A percentile compares a stretch with the other conserved stretches of the same genome.
Evolutionary conservation across 37 sponge, comb jelly and placozoan species (phyloP).

Genomic region (Diacarnus erythraeanus): DNA sequence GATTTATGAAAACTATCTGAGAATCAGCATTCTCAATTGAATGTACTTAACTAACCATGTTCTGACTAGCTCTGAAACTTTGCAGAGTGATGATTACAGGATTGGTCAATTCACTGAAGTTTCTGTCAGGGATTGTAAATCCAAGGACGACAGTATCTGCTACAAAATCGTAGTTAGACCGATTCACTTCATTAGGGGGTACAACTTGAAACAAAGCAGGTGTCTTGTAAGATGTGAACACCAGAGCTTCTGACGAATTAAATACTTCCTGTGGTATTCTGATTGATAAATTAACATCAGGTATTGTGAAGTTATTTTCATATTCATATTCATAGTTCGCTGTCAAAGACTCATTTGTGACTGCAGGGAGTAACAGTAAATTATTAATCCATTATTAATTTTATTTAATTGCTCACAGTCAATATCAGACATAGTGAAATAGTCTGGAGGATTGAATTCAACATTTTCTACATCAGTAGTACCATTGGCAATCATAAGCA

Average conservation of each 20-base stretch:
- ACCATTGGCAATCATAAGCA: background rate
- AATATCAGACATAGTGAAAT: too few relatives aligned
- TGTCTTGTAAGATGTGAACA: slow-evolving; percentile 33
- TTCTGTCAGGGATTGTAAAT: slow-evolving; percentile 3
- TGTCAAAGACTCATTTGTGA: background rate
- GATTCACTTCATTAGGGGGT: background rate
- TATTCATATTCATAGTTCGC: background rate
- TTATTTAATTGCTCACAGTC: too few relatives aligned
- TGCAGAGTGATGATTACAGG: slow-evolving; percentile 29
- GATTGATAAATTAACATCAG: slow-evolving; percentile 7
- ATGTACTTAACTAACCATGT: background rate
- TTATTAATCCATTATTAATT: background rate
- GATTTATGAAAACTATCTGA: background rate
- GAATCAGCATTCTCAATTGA: too few relatives aligned
- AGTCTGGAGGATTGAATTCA: background rate
- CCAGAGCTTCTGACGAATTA: background rate
- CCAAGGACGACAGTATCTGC: slow-evolving; percentile 38
- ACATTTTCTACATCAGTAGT: too few relatives aligned
- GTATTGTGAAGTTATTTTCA: background rate
- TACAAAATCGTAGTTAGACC: background rate
- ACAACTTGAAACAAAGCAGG: slow-evolving; percentile 38
- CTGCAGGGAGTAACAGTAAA: background rate
- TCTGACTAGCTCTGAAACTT: slow-evolving; percentile 1
- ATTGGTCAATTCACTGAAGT: slow-evolving; percentile 1
- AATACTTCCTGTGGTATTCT: slow-evolving; percentile 22